phyloP scores from a whole-genome alignment of 2,113 vertebrate genomes.

The Lepus timidus region DNA sequence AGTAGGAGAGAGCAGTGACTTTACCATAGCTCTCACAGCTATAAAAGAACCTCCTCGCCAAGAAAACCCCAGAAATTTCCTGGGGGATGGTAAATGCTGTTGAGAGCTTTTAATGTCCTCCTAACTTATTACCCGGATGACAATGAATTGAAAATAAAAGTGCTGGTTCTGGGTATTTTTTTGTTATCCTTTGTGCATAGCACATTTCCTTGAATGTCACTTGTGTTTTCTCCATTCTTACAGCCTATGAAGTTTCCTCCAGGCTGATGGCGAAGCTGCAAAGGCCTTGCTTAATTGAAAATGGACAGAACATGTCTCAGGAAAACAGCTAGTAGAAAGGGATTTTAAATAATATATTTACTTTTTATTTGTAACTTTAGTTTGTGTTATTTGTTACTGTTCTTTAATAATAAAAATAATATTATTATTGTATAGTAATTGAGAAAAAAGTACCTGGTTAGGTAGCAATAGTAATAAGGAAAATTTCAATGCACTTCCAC shows the following conservation, averaged over 20 bases:
- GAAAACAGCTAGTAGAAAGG: constrained; percentile 70
- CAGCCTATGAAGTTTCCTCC: constrained; percentile 38
- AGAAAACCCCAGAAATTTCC: neutral
- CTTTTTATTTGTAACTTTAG: constrained; percentile 61
- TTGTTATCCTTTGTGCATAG: neutral
- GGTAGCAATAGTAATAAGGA: neutral
- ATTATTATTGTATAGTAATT: constrained; percentile 51
- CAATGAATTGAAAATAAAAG: neutral
- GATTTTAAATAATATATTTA: constrained; percentile 71
- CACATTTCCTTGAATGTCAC: constrained; percentile 8
- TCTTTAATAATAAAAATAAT: constrained; percentile 59
- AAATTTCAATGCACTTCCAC: constrained; percentile 32
- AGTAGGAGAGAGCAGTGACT: neutral
- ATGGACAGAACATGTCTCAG: constrained; percentile 67
- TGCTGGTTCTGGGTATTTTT: neutral
- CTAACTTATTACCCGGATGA: neutral
- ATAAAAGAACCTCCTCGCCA: neutral
- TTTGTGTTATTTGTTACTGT: constrained; percentile 54
- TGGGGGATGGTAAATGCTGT: neutral
- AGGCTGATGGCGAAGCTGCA: neutral
- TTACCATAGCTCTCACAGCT: neutral
- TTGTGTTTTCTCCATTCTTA: neutral
- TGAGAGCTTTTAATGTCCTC: neutral
- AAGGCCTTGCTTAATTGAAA: constrained; percentile 53
- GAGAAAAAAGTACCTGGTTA: neutral